These are phyloP conservation scores for Caenorhabditis angaria DNA, from an alignment of 2,888 invertebrate genomes.

Conservation along the genomic window DNA sequence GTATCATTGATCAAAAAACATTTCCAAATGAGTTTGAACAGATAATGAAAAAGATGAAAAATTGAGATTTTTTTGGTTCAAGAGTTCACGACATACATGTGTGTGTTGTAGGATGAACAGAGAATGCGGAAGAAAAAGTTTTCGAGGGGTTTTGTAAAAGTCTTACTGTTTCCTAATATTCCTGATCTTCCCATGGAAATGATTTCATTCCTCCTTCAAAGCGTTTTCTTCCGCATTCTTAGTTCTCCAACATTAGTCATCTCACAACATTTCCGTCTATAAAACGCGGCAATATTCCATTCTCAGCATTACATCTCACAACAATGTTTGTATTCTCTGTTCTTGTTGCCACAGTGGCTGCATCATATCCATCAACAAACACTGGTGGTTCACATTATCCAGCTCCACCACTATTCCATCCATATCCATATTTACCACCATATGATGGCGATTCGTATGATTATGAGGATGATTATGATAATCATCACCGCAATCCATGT, in stretches of 20 bases:
- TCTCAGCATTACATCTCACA: slow-evolving; percentile 11
- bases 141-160: no score
- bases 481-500: slow-evolving; percentile 20
- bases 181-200: no score
- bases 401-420: neutral
- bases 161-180: no score
- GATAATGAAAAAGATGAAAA: no score
- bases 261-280: slow-evolving; percentile 15
- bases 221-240: no score
- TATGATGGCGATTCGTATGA: slow-evolving; percentile 19
- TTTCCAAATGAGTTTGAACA: no score
- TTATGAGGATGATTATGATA: slow-evolving; percentile 7
- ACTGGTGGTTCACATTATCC: slow-evolving; percentile 5
- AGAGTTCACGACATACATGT: no score
- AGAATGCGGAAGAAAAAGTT: no score
- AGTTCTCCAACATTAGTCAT: slow-evolving; percentile 15
- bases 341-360: slow-evolving; percentile 14
- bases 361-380: slow-evolving; percentile 15
- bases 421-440: slow-evolving; percentile 19
- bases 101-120: no score
- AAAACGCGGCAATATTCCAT: slow-evolving; percentile 6
- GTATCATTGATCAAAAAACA: no score
- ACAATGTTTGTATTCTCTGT: slow-evolving; percentile 28
- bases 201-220: no score
- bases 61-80: no score